Conservation (phyloP, 2,888 invertebrate species). For the Drosophila monieri region DNA sequence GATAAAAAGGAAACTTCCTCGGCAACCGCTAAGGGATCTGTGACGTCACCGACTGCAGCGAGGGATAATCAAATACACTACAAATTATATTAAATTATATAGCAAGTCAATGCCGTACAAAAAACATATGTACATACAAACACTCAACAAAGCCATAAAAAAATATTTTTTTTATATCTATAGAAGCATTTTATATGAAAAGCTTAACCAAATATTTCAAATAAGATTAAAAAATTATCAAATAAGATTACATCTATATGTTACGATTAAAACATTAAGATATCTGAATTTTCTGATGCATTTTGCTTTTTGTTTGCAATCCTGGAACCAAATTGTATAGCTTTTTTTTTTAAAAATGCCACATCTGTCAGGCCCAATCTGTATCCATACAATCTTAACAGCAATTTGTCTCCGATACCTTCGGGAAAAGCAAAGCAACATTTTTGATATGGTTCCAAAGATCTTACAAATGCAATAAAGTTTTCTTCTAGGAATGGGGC, state of each 20-base stretch:
- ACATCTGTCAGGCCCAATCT: constrained; percentile 87
- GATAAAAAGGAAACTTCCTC: too few relatives aligned
- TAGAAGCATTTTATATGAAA: too few relatives aligned
- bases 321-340: constrained; percentile 98
- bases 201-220: too few relatives aligned
- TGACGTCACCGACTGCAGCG: too few relatives aligned
- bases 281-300: constrained; percentile 89
- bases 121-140: too few relatives aligned
- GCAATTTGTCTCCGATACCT: constrained; percentile 96
- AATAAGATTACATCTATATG: neutral
- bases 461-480: constrained; percentile 87
- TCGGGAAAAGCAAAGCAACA: constrained; percentile 85
- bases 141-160: too few relatives aligned
- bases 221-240: too few relatives aligned
- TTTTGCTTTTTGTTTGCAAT: constrained; percentile 96
- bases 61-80: too few relatives aligned
- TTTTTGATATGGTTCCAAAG: constrained; percentile 87
- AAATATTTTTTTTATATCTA: too few relatives aligned
- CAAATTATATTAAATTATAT: too few relatives aligned
- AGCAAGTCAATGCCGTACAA: too few relatives aligned
- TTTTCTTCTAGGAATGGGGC: constrained; percentile 92
- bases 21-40: too few relatives aligned
- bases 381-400: constrained; percentile 90
- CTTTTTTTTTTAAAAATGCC: constrained; percentile 92
- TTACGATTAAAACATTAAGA: constrained; percentile 8